These are phyloP conservation scores for Ecliptopera silaceata DNA, from an alignment of 2,888 invertebrate genomes.

Conservation along the genomic window DNA sequence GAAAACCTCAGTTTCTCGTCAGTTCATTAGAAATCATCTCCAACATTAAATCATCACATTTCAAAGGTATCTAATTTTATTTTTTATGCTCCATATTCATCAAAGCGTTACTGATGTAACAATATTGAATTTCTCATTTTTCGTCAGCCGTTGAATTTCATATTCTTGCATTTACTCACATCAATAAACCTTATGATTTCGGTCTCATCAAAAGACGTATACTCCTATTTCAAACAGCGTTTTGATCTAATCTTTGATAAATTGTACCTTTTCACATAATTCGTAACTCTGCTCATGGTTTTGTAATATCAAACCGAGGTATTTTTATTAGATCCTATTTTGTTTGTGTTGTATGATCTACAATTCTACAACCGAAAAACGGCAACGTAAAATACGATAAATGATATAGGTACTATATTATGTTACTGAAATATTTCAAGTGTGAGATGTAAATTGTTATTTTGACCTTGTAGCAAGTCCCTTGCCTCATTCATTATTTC, in stretches of 20 bases:
- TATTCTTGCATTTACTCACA: slow-evolving; percentile 15
- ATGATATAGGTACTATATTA: background rate
- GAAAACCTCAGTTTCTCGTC: too few relatives aligned
- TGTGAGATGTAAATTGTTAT: slow-evolving; percentile 5
- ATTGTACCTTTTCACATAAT: background rate
- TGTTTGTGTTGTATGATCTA: background rate
- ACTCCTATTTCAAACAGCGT: slow-evolving; percentile 9
- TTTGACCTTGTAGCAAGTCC: slow-evolving; percentile 13
- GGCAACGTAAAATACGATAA: background rate
- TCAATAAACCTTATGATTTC: slow-evolving; percentile 3
- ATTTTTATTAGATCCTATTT: slow-evolving; percentile 1
- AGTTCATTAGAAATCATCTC: too few relatives aligned
- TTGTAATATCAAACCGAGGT: background rate
- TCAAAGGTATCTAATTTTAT: too few relatives aligned
- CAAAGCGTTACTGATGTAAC: background rate
- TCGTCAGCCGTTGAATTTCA: background rate
- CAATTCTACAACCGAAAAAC: too few relatives aligned
- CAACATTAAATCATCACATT: too few relatives aligned
- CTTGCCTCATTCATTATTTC: background rate
- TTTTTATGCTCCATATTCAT: background rate
- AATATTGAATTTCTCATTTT: background rate
- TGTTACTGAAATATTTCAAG: background rate
- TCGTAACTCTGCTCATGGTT: background rate
- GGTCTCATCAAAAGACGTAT: slow-evolving; percentile 14
- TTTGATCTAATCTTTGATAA: slow-evolving; percentile 23